Percentiles rank a stretch among this genome's conserved stretches.
phyloP scores from a whole-genome alignment of 2,113 vertebrate genomes.

The Nothobranchius kuhntae region DNA sequence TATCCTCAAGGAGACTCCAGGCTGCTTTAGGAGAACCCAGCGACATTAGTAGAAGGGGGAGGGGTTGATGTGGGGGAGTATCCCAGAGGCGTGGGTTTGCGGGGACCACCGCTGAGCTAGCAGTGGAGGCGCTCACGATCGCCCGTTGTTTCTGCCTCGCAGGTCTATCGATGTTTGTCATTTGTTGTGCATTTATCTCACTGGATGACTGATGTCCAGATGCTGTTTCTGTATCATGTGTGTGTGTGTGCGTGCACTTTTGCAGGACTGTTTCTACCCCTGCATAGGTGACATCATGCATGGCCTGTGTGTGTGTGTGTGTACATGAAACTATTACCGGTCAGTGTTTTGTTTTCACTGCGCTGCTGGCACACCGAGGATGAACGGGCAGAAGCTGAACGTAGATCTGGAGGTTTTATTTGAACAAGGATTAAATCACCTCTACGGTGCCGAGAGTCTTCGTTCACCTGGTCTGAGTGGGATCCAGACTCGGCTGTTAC shows the following conservation, averaged over 20 bases:
- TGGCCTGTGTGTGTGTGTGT: constrained; percentile 36
- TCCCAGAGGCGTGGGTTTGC: constrained; percentile 50
- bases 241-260: constrained; percentile 21
- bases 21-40: constrained; percentile 60
- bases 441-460: too few species aligned
- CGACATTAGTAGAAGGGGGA: constrained; percentile 64
- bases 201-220: constrained; percentile 63
- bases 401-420: not conserved
- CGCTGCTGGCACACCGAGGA: constrained; percentile 28
- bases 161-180: constrained; percentile 32
- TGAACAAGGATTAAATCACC: not conserved
- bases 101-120: constrained; percentile 42
- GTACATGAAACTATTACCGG: constrained; percentile 50
- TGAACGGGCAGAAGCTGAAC: not conserved
- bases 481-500: too few species aligned
- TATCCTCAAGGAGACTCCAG: constrained; percentile 72
- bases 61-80: constrained; percentile 13
- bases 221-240: constrained; percentile 55
- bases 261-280: constrained; percentile 37
- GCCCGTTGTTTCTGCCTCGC: constrained; percentile 70
- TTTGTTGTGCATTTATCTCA: constrained; percentile 30
- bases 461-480: too few species aligned
- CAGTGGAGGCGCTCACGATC: constrained; percentile 55
- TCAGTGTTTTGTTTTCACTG: constrained; percentile 68
- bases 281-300: constrained; percentile 52